Conservation (phyloP, 2,797 vertebrate species). For the Amniataba percoides region DNA sequence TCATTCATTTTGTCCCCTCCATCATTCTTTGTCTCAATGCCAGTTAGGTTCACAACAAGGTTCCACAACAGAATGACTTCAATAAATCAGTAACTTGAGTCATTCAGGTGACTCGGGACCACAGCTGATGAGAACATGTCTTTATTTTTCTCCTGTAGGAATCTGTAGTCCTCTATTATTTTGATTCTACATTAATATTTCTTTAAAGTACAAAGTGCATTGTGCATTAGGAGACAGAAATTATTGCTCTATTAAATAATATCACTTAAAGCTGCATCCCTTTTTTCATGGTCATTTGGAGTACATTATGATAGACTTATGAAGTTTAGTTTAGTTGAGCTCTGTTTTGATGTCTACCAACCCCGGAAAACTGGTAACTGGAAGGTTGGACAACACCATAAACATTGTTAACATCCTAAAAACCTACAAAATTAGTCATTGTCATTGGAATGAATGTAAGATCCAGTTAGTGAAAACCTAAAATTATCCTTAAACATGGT, state of each 20-base stretch:
- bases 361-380: background rate
- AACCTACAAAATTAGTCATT: background rate
- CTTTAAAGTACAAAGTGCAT: conserved; percentile 12
- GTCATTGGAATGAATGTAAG: background rate
- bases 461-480: background rate
- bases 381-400: background rate
- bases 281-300: background rate
- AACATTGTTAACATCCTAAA: background rate
- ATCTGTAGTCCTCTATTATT: conserved; percentile 10
- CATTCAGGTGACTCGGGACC: conserved; percentile 39
- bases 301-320: background rate
- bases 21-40: conserved; percentile 63
- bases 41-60: conserved; percentile 64
- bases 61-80: conserved; percentile 50
- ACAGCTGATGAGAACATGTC: conserved; percentile 39
- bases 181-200: conserved; percentile 7
- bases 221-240: conserved; percentile 11
- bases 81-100: conserved; percentile 57
- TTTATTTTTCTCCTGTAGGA: conserved; percentile 5
- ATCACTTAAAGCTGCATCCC: conserved; percentile 1
- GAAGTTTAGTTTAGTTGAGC: no score
- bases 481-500: background rate
- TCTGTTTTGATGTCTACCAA: no score
- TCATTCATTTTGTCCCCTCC: conserved; percentile 53
- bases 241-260: conserved; percentile 21